phyloP scores from a whole-genome alignment of 2,888 invertebrate genomes.

The Epistrophe grossulariae region DNA sequence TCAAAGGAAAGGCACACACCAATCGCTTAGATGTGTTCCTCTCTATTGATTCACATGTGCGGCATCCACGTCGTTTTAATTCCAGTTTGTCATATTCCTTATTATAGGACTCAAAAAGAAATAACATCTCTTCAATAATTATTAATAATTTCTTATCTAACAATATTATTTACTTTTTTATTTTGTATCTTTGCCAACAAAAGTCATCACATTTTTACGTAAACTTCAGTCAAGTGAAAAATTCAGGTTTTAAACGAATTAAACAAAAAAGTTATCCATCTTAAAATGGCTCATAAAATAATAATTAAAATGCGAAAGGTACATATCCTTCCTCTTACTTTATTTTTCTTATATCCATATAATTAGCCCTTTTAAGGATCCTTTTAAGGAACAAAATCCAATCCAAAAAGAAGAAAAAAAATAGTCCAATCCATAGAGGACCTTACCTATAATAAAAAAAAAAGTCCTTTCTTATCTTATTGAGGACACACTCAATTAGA shows the following conservation, averaged over 20 bases:
- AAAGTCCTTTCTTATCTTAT: slow-evolving; percentile 51
- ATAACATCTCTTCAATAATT: too few species aligned
- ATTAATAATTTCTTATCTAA: too few species aligned
- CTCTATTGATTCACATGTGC: too few species aligned
- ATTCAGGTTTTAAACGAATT: slow-evolving; percentile 18
- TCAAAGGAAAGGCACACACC: too few species aligned
- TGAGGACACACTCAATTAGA: slow-evolving; percentile 76
- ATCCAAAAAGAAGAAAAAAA: slow-evolving; percentile 5
- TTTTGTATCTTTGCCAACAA: neutral
- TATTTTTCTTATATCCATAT: slow-evolving; percentile 42
- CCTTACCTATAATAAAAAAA: neutral
- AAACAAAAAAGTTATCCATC: slow-evolving; percentile 47
- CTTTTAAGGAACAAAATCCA: slow-evolving; percentile 33
- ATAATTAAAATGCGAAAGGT: slow-evolving; percentile 70
- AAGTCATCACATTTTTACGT: neutral
- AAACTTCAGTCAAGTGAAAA: slow-evolving; percentile 47
- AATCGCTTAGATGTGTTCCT: too few species aligned
- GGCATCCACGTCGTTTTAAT: too few species aligned
- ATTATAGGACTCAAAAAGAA: too few species aligned
- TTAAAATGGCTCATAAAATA: slow-evolving; percentile 68
- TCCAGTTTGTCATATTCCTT: too few species aligned
- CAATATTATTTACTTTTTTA: too few species aligned
- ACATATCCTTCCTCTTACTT: slow-evolving; percentile 5
- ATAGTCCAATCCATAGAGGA: slow-evolving; percentile 45
- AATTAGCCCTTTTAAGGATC: slow-evolving; percentile 63